Conservation (phyloP, 2,113 vertebrate species). For the Platanista minor region DNA sequence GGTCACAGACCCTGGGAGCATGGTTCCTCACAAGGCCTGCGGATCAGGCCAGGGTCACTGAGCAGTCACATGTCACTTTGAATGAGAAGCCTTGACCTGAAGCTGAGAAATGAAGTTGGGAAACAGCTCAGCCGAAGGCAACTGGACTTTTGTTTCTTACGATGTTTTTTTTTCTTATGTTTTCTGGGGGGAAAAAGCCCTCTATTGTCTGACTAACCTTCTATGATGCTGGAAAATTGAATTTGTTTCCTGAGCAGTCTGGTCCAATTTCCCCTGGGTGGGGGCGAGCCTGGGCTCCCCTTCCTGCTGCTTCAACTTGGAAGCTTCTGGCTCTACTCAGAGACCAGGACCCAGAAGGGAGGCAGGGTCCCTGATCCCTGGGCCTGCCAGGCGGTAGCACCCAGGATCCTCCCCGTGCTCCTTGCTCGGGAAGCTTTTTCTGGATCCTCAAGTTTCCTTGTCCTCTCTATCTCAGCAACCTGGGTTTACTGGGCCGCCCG, state of each 20-base stretch:
- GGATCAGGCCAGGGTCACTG: constrained; percentile 33
- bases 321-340: not conserved
- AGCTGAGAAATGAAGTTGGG: constrained; percentile 58
- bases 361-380: not conserved
- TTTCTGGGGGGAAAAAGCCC: not conserved
- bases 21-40: not conserved
- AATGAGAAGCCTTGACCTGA: constrained; percentile 59
- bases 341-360: not conserved
- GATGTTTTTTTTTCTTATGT: not conserved
- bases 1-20: not conserved
- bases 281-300: not conserved
- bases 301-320: not conserved
- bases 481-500: not conserved
- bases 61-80: constrained; percentile 55
- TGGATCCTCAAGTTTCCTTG: not conserved
- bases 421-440: not conserved
- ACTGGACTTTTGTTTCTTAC: not conserved
- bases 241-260: constrained; percentile 61
- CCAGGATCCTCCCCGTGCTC: fast-evolving
- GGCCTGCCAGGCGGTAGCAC: not conserved
- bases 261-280: constrained; percentile 57
- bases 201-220: constrained; percentile 60
- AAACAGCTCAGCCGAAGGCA: constrained; percentile 51
- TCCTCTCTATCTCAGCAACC: not conserved
- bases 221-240: constrained; percentile 62